These are phyloP conservation scores for Dendrocincla tyrannina DNA, from an alignment of 2,797 vertebrate species.

Conservation along the genomic window DNA sequence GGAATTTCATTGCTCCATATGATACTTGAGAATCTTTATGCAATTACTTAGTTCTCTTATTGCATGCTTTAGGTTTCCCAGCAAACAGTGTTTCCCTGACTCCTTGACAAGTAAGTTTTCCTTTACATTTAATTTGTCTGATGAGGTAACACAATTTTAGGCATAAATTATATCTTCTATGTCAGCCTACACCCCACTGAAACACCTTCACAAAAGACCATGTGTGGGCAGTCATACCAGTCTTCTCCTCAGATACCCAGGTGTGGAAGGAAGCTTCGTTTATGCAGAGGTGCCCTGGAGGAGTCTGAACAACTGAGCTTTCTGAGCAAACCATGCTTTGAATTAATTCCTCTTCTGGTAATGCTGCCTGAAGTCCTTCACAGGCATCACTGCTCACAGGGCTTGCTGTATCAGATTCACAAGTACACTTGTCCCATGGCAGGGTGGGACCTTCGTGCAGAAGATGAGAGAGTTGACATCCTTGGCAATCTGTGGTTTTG, in stretches of 20 bases:
- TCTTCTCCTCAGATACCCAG: neutral
- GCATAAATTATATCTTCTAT: neutral
- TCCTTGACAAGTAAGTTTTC: neutral
- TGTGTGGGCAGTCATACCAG: neutral
- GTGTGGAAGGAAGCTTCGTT: neutral
- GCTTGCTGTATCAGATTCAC: neutral
- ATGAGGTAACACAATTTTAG: neutral
- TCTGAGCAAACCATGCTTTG: neutral
- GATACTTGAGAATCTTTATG: neutral
- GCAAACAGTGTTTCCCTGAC: neutral
- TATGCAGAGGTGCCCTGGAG: neutral
- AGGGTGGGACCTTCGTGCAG: neutral
- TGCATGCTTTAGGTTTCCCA: neutral
- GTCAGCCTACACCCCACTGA: neutral
- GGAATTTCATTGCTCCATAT: neutral
- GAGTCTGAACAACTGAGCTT: neutral
- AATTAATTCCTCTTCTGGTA: neutral
- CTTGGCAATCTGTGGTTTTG: neutral
- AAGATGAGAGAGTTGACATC: neutral
- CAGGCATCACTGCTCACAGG: neutral
- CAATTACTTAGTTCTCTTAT: neutral
- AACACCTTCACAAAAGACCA: neutral
- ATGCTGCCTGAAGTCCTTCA: neutral
- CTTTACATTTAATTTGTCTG: constrained; percentile 19
- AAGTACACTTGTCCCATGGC: neutral